Evolutionary conservation across 2,113 vertebrate species (phyloP).

Genomic region (Pangasianodon gigas): DNA sequence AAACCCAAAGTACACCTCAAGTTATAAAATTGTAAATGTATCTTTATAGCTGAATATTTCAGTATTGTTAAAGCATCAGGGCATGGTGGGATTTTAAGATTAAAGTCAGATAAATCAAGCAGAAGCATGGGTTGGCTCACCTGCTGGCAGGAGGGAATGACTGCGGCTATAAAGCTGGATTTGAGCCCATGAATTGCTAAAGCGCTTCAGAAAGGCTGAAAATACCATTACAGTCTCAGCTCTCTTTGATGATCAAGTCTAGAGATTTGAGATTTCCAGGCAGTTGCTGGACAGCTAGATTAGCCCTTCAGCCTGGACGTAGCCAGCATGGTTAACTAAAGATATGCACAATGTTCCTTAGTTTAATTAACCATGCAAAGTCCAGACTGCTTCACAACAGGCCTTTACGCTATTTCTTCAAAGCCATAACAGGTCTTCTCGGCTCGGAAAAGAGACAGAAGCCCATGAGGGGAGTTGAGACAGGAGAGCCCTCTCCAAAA

Average conservation of each 20-base stretch:
- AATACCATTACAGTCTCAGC: neutral
- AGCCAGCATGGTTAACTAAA: neutral
- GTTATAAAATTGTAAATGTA: neutral
- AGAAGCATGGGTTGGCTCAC: neutral
- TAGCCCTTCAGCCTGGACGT: neutral
- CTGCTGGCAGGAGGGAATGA: conserved; percentile 6
- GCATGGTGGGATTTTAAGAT: neutral
- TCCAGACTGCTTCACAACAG: conserved; percentile 35
- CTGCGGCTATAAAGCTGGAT: conserved; percentile 7
- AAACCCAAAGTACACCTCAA: neutral
- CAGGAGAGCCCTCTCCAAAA: conserved; percentile 17
- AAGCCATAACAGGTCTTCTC: neutral
- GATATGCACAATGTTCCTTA: conserved; percentile 27
- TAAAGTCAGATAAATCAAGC: conserved; percentile 9
- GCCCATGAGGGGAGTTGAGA: neutral
- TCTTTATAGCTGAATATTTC: neutral
- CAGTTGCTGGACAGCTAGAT: neutral
- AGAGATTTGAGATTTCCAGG: neutral
- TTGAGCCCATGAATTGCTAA: neutral
- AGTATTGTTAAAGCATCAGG: neutral
- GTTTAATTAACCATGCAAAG: conserved; percentile 44
- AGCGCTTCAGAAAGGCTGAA: neutral
- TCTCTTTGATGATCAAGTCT: neutral
- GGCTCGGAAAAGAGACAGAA: conserved; percentile 8
- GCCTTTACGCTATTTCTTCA: neutral